Evolutionary conservation across 2,797 vertebrate species (phyloP), one percentile per base, ranked within the genome.

Genomic region (Sebastes cheni): DNA sequence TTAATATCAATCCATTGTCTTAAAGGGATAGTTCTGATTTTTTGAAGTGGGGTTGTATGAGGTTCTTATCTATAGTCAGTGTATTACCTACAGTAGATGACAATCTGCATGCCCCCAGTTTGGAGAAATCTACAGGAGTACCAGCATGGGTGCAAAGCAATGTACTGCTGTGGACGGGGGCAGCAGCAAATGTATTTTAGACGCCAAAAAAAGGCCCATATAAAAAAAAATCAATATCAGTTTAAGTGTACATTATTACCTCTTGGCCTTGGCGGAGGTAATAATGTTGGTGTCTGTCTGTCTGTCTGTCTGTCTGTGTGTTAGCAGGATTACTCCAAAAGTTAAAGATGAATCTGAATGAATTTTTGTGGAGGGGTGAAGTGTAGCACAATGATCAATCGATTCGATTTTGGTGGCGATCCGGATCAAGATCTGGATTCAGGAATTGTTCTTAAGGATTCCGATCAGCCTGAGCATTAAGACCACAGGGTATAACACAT

Each of bases 291-390:
- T 8, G 30, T 32, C 0, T 34, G 32, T 34, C 9, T 34, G 9
- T 10, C 9, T 34, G 32, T 36, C 10, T 34, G 34, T 4, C 34
- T 34, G 34, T 34, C 10, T 36, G 34, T 34, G 0, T 34, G 10
- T 39, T 39, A 39, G 36, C 2, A 39, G 36, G 36, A 39, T 39
- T 39, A 39, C 36, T 39, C 36, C 36, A 39, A 39, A 39, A 39
- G 36, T 39, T 13, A 0, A 39, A 5, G 5, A 39, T 39, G 36
- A 0, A 39, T 39, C 0, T 39, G 36, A 39, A 36, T 36, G 0
- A 36, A 13, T 2, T 36, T 36, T 36, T 13, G 0, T 39, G 36
- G 36, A 39, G 36, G 36, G 36, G 36, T 39, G 12, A 12, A 39
- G 2, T 39, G 36, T 39, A 39, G 36, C 36, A 39, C 36, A 39